Evolutionary conservation across 2,888 invertebrate species (phyloP), one percentile per base, ranked within the genome.

Genomic region (Meandrusa payeni): DNA sequence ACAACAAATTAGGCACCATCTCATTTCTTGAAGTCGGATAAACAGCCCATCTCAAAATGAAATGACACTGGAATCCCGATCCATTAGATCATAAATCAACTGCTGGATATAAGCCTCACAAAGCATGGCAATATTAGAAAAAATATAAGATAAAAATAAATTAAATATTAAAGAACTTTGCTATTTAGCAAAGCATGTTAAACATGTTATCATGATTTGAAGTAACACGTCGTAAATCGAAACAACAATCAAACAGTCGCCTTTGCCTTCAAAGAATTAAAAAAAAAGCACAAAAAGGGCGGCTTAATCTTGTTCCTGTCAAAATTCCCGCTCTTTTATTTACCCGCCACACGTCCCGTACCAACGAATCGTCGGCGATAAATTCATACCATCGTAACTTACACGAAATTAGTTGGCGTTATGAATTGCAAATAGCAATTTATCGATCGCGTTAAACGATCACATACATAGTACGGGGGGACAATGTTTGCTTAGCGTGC

Each of bases 351-450:
- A n/a, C 31, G 2, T 3, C 11, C 23, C 13, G 7, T 32, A 31
- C 17, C 9, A 40, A 31, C 17, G 15, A 11, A 37, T 12, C 28
- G n/a, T 9, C 6, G 3, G 3, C 11, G 11, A 31, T 24, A 23
- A 31, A 23, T 29, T 10, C 3, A 13, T n/a, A 2, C 5, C 9
- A 15, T 22, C 39, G 22, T 39, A 29, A 29, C 29, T 39, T 29
- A 22, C 17, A 22, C 7, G 23, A 29, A 29, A 39, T 39, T 29
- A 28, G 34, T 31, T 29, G 9, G 12, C 13, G 9, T 42, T 36
- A 37, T 42, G 37, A 42, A 42, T 42, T 37, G 29, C 24, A 20
- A 37, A 42, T 37, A 37, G 29, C 11, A 24, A 42, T 42, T 36
- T 41, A 41, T 41, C 28, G 27, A 41, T 22, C 15, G 10, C 17